Base-by-base conservation (phyloP, 2,888 invertebrate species). In the Orthosia incerta region DNA sequence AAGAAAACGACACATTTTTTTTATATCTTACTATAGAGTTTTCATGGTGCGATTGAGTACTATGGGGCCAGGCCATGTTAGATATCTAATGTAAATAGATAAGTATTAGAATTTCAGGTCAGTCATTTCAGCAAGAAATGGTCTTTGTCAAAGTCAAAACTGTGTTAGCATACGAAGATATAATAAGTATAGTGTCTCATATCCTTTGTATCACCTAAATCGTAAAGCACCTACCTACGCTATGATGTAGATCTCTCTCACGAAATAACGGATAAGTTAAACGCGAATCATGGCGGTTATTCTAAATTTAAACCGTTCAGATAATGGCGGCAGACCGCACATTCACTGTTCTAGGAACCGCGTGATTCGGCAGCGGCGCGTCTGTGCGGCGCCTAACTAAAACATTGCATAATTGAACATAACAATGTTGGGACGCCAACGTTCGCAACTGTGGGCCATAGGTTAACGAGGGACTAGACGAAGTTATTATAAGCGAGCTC, bases 261-360 rank as follows among this genome's bases (percentile, higher is more conserved):
- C 70, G 48, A 53, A 68, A 62, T 46, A 65, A 56, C 61, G 53
- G 59, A 56, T 63, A 68, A 64, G 48, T 79, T 64, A 48, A 65
- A 56, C 56, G 23, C 59, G 63, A 57, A 69, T 20, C 46, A 59
- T 46, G 74, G 74, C 72, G 51, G 86, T 75, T 74, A 79, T 75
- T 82, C 84, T 81, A 83, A 83, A 81, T 83, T 64, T 82, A 83
- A 64, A 71, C 69, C 56, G 68, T 62, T 61, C 70, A 53, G 57
- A 59, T 76, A 59, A 79, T 74, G 79, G 74, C 68, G 46, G 74
- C 51, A 55, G 39, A 45, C 45, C 71, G 77, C 82, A 76, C 79
- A 62, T 74, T 79, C 51, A 18, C 66, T 69, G 70, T 85, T 86
- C 85, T 86, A 80, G 75, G 85, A 86, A 86, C 61, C 53, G 68